Evolutionary conservation across 2,888 invertebrate genomes (phyloP).

Genomic region (Linnaemya vulpina): DNA sequence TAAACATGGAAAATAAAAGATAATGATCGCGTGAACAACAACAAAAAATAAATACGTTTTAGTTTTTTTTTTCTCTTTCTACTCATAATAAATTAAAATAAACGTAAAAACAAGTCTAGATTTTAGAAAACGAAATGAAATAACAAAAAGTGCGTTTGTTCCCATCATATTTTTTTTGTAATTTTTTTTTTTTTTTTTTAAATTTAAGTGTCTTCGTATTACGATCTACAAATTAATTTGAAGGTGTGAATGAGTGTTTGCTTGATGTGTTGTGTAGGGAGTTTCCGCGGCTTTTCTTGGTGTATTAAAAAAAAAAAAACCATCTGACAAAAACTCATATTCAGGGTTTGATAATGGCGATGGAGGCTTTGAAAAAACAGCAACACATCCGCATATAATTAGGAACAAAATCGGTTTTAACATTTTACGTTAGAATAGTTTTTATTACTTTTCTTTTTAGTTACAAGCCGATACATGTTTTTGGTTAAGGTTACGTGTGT

Average conservation of each 20-base stretch:
- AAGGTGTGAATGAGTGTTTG: constrained; percentile 48
- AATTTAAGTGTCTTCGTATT: background rate
- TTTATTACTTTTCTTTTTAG: background rate
- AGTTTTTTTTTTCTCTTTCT: constrained; percentile 1
- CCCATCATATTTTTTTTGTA: constrained; percentile 20
- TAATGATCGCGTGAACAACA: constrained; percentile 60
- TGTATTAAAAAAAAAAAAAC: constrained; percentile 15
- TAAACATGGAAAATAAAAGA: constrained; percentile 55
- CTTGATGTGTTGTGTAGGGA: constrained; percentile 32
- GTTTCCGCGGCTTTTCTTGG: constrained; percentile 58
- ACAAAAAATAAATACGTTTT: constrained; percentile 34
- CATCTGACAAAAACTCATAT: background rate
- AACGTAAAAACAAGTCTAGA: constrained; percentile 22
- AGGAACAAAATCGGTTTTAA: constrained; percentile 13
- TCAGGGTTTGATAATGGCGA: background rate
- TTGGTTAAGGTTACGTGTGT: background rate
- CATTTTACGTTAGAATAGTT: background rate
- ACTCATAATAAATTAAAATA: constrained; percentile 26
- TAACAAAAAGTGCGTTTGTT: constrained; percentile 50
- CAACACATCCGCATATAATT: constrained; percentile 50
- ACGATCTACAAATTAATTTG: constrained; percentile 17
- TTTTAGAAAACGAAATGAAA: constrained; percentile 42
- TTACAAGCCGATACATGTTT: background rate
- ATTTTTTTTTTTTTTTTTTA: too few relatives aligned
- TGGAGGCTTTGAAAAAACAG: constrained; percentile 1